Conservation (phyloP, 2,113 vertebrate genomes). For the Brienomyrus longianalis region DNA sequence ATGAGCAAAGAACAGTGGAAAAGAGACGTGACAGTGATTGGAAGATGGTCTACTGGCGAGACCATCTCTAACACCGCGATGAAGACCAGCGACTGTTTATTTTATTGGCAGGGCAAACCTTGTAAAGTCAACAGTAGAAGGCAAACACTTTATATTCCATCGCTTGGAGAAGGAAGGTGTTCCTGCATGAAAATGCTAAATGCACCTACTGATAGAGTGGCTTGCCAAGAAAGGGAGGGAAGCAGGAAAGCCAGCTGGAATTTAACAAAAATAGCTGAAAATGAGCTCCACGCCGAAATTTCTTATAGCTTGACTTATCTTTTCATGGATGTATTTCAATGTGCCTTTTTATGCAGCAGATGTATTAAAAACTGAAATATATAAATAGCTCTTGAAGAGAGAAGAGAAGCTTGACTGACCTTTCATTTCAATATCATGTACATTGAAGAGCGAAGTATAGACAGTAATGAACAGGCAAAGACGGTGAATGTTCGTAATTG, state of each 20-base stretch:
- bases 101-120: slow-evolving; percentile 16
- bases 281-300: background rate
- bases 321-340: background rate
- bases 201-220: background rate
- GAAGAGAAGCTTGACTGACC: slow-evolving; percentile 24
- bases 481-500: slow-evolving; percentile 33
- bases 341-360: slow-evolving; percentile 8
- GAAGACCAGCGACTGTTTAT: background rate
- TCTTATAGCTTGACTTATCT: background rate
- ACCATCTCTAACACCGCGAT: slow-evolving; percentile 30
- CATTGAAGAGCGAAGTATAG: slow-evolving; percentile 45
- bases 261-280: background rate
- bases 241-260: background rate
- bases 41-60: slow-evolving; percentile 38
- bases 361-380: background rate
- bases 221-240: background rate
- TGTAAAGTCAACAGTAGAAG: slow-evolving; percentile 27
- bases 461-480: slow-evolving; percentile 37
- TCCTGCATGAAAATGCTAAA: background rate
- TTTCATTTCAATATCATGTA: slow-evolving; percentile 38
- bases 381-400: background rate
- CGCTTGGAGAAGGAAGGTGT: background rate
- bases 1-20: slow-evolving; percentile 3
- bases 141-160: background rate
- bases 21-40: slow-evolving; percentile 23